Evolutionary conservation across 1,140 invertebrate genomes (phyloP), one percentile per base, ranked within the genome.

Genomic region (Cotesia vestalis): DNA sequence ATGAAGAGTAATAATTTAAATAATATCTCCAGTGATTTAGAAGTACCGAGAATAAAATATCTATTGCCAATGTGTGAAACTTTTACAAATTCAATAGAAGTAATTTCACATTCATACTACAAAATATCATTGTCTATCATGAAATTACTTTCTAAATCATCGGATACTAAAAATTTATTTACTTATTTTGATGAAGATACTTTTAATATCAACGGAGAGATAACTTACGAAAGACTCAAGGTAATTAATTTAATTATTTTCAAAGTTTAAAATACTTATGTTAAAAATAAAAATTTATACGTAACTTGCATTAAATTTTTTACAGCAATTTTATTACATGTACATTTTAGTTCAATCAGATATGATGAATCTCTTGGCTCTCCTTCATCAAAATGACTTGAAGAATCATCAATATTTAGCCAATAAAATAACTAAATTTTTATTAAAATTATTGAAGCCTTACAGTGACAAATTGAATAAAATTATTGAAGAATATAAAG

Each of bases 261-360:
- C 27, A 27, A 27, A 27, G 27, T 27, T 27, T 27, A 27, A 3
- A 27, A 27, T 27, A 27, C 1, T 27, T 27, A 27, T 27, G 27
- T 27, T 27, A 27, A 27, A 27, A 27, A 27, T 27, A 27, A 27
- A 27, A 27, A 27, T 27, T 27, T 0, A 3, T 27, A 27, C 27
- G 2, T 27, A 27, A 27, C 27, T 27, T 27, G 3, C 27, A 27
- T 27, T 27, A 73, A 38, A 62, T 57, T 59, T 73, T 68, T 75
- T 78, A 51, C 52, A 86, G 84, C 80, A 69, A 73, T 74, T 81
- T n/a, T 86, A 84, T 69, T 81, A 84, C 62, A 82, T 66, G 5
- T 86, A 81, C 71, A 77, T 86, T 53, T 75, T 86, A 4, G 73
- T 77, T 1, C 85, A 86, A 72, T 86, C 85, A 9, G 84, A 87